Evolutionary conservation across 1,140 invertebrate genomes (phyloP), one percentile per base, ranked within the genome.

Genomic region (Bombus picipes): DNA sequence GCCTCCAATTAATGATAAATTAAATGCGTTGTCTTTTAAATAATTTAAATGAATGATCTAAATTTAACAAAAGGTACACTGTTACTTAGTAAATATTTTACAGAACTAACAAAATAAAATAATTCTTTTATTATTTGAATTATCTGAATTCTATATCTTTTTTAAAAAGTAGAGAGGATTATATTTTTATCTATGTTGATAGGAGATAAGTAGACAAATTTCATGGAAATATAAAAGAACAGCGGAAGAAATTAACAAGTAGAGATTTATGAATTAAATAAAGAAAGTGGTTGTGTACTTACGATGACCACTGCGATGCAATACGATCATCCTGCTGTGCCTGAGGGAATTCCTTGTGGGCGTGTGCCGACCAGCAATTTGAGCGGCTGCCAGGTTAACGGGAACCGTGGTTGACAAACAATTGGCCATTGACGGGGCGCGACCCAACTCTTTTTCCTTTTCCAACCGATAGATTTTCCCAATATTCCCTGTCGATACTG

Each of bases 311-410:
- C 93, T 95, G 82, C 96, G 95, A 89, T 95, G 95, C 94, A 97
- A 96, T 13, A 97, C 97, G 81, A 97, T 96, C 97, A 97, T 97
- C 65, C 97, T 94, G 91, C 96, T 97, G 91, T 97, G 97, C 82
- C 97, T 94, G 78, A 97, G 94, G 89, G 97, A 97, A 92, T 96
- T 97, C 86, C 97, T 95, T n/a, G 97, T 97, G 66, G 97, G 97
- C 37, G 96, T 96, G 91, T 97, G 97, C 89, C 96, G 94, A 37
- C 96, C 96, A 43, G 96, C 96, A 85, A 97, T 96, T 93, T 96
- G 96, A 81, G 95, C 94, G 39, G 95, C 96, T 39, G 96, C 96
- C 85, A 97, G 95, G 94, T 97, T 97, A 92, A 97, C 96, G 68
- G 97, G 97, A 77, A 97, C 97, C 4, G 97, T 97, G 37, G 97